Base-by-base conservation (phyloP, 2,888 invertebrate species). In the Nephrotoma guestfalica region DNA sequence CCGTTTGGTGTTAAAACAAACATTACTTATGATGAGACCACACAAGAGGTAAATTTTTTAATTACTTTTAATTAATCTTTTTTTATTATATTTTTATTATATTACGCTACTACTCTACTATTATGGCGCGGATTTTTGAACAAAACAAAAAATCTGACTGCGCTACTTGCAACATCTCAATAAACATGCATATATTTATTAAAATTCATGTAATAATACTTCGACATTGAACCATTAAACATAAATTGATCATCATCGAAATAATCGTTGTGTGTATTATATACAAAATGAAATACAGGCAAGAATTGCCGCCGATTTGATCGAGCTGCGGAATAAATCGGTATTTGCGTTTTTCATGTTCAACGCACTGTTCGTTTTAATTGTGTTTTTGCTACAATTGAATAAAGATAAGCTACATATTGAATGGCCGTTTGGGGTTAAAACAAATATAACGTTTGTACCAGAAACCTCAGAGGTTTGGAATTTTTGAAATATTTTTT, bases 271-370 rank as follows among this genome's bases (percentile, higher is more conserved):
- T 71, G 18, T 71, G 51, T 40, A 45, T 30, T 83, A 87, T 86
- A 51, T 57, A 86, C 51, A 18, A 86, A 30, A 15, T n/a, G 3
- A 30, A 30, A 30, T 30, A 92, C 94, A 97, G 97, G 96, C 95
- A 91, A 94, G 97, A 91, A 96, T 97, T 91, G 97, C 97, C 90
- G 93, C 93, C 90, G 98, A 98, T 92, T 94, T 99, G 92, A 94
- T 97, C 91, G 98, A 98, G 91, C 95, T 99, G 91, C 94, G 99
- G 91, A 99, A 99, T 95, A 98, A 98, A 93, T 97, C 97, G 90
- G 97, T 98, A 91, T 98, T 98, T 93, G 97, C 97, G 91, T 98
- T 99, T 95, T 96, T 99, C 94, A 99, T 99, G 98, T 96, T 99
- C 94, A 99, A 99, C 95, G 97, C 98, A 92, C 95, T 99, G 91